Percentiles rank a stretch among this genome's conserved stretches.
Conservation (phyloP, 2,113 vertebrate species). For the Mobula birostris region DNA sequence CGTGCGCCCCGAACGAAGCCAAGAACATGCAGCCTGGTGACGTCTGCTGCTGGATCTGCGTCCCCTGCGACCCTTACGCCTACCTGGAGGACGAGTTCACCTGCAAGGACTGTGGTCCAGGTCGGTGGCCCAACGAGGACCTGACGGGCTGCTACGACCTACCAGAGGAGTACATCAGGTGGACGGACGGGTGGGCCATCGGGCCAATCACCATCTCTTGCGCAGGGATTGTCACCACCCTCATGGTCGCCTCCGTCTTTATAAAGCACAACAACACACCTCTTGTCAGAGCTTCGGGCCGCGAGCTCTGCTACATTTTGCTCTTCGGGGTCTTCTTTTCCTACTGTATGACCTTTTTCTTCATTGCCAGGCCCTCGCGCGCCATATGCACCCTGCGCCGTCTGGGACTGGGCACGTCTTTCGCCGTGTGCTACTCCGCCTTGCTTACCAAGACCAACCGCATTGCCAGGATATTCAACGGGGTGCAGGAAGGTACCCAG, state of each 20-base stretch:
- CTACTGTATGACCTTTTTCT: conserved; percentile 95
- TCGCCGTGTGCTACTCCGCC: conserved; percentile 92
- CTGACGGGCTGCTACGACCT: conserved; percentile 84
- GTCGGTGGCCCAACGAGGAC: conserved; percentile 85
- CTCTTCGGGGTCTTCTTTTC: conserved; percentile 89
- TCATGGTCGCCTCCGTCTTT: conserved; percentile 81
- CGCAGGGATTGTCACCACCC: conserved; percentile 84
- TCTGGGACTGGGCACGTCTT: conserved; percentile 85
- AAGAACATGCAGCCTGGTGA: conserved; percentile 98
- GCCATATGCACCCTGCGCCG: conserved; percentile 85
- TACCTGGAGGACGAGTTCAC: conserved; percentile 94
- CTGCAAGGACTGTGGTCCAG: conserved; percentile 79
- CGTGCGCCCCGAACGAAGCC: conserved; percentile 93
- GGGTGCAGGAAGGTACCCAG: conserved; percentile 84
- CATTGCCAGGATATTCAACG: conserved; percentile 89
- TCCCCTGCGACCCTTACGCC: conserved; percentile 85
- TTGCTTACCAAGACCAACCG: conserved; percentile 97
- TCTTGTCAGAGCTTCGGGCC: conserved; percentile 89
- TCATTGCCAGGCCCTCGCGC: conserved; percentile 91
- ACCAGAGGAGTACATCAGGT: conserved; percentile 94
- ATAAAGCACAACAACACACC: conserved; percentile 89
- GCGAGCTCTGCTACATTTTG: conserved; percentile 92
- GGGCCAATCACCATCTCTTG: conserved; percentile 93
- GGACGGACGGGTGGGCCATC: conserved; percentile 97
- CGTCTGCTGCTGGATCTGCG: conserved; percentile 98